These are phyloP conservation scores for Parapsyche elsis DNA, from an alignment of 1,140 invertebrate species.

Conservation along the genomic window DNA sequence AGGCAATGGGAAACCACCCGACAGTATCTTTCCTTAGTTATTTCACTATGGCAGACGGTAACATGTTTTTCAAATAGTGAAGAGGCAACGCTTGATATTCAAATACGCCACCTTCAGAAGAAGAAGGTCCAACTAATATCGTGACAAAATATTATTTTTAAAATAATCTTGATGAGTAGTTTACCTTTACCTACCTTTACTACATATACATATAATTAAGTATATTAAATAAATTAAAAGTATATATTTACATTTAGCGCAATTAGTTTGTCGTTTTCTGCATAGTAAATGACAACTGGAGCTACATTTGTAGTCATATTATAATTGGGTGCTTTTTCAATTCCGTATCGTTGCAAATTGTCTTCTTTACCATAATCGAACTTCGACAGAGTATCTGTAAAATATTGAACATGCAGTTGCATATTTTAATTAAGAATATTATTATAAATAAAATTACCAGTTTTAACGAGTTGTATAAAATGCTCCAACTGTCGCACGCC, in stretches of 20 bases:
- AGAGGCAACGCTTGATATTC: too few species aligned
- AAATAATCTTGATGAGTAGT: too few species aligned
- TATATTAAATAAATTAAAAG: background rate
- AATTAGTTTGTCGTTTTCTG: conserved; percentile 74
- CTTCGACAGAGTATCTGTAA: conserved; percentile 56
- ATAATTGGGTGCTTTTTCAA: conserved; percentile 73
- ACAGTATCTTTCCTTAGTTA: too few species aligned
- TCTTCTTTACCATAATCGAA: conserved; percentile 67
- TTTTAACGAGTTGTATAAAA: conserved; percentile 25
- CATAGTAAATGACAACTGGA: conserved; percentile 75
- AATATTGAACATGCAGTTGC: background rate
- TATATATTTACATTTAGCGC: conserved; percentile 49
- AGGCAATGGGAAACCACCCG: too few species aligned
- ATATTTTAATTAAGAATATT: background rate
- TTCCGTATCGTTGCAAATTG: conserved; percentile 67
- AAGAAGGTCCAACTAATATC: too few species aligned
- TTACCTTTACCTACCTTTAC: too few species aligned
- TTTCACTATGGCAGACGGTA: too few species aligned
- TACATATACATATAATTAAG: too few species aligned
- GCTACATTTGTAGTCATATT: conserved; percentile 70
- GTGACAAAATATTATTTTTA: too few species aligned
- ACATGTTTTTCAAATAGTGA: too few species aligned
- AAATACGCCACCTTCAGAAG: too few species aligned
- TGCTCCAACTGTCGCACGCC: conserved; percentile 11
- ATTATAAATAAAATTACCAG: background rate